These are phyloP conservation scores for Acholoe squamosa DNA, from an alignment of 2,888 invertebrate genomes.

Conservation along the genomic window DNA sequence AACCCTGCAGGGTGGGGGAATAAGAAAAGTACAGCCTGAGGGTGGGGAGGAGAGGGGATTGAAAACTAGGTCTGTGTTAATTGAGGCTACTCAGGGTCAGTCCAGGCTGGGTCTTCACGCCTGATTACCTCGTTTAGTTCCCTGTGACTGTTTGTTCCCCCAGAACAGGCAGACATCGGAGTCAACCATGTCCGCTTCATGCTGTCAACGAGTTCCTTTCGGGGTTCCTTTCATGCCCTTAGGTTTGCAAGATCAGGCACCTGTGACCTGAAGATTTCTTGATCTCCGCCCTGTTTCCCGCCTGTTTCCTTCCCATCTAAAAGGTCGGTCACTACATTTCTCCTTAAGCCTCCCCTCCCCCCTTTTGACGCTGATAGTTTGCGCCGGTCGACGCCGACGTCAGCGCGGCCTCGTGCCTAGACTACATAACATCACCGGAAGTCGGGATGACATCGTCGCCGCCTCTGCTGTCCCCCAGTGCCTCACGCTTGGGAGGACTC, in stretches of 20 bases:
- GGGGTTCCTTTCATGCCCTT: neutral
- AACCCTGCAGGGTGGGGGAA: neutral
- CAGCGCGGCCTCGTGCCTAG: neutral
- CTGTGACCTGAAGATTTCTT: neutral
- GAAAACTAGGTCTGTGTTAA: neutral
- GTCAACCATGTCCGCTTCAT: neutral
- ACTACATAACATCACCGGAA: neutral
- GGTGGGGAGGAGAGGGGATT: neutral
- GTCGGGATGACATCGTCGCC: constrained; percentile 25
- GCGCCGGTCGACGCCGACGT: neutral
- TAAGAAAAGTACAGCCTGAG: neutral
- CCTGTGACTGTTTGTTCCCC: neutral
- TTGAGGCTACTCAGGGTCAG: neutral
- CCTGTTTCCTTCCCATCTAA: neutral
- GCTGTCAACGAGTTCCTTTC: neutral
- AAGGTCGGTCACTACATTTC: neutral
- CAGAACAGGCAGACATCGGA: neutral
- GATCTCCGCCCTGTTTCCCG: neutral
- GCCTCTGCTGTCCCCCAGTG: neutral
- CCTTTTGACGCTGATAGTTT: neutral
- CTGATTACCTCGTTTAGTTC: neutral
- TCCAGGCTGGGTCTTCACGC: neutral
- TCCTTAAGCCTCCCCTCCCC: neutral
- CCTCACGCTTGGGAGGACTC: constrained; percentile 6
- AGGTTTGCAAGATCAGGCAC: neutral